A percentile compares a stretch with the other conserved stretches of the same genome.
Evolutionary conservation across 2,113 vertebrate genomes (phyloP).

Genomic region (Phyllostomus hastatus): DNA sequence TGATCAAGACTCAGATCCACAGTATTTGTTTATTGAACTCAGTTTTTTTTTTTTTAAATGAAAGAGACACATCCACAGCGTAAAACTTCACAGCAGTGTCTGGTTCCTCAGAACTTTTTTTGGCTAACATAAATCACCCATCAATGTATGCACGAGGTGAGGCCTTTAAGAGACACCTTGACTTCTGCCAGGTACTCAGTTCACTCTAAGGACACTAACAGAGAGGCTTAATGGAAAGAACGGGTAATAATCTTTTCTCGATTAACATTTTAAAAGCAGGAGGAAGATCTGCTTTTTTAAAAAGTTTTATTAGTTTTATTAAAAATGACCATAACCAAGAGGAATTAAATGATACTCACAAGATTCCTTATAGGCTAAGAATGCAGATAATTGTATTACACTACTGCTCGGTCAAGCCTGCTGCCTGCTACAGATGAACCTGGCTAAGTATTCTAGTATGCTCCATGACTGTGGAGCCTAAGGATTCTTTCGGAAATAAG

Average conservation of each 20-base stretch:
- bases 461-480: not conserved
- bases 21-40: not conserved
- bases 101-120: not conserved
- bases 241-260: not conserved
- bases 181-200: not conserved
- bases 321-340: not conserved
- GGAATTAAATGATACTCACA: not conserved
- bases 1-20: not conserved
- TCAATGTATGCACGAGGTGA: not conserved
- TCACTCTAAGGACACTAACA: not conserved
- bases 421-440: not conserved
- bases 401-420: not conserved
- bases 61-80: not conserved
- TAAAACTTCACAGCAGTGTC: not conserved
- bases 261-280: not conserved
- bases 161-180: not conserved
- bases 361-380: not conserved
- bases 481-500: not conserved
- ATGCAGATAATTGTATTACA: not conserved
- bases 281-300: not conserved
- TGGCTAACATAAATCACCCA: not conserved
- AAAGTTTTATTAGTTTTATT: not conserved
- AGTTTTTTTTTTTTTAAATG: not conserved
- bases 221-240: not conserved
- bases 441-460: not conserved